These are phyloP conservation scores for Piliocolobus tephrosceles DNA, from an alignment of 2,113 vertebrate genomes.

Conservation along the genomic window DNA sequence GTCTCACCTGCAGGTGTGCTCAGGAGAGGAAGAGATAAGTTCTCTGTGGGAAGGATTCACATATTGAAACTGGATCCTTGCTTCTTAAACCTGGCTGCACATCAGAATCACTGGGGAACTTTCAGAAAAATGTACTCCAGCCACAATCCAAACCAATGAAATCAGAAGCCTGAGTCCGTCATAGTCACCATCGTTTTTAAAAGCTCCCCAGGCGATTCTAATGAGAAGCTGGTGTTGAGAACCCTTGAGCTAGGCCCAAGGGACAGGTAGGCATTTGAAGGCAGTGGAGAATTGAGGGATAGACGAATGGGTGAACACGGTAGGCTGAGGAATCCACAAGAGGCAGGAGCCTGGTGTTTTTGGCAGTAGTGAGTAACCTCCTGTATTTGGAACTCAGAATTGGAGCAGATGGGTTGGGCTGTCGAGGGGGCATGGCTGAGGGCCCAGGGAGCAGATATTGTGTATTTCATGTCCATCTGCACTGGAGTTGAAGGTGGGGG, in stretches of 20 bases:
- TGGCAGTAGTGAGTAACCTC: background rate
- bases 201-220: background rate
- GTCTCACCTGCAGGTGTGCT: background rate
- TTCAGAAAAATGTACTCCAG: background rate
- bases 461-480: background rate
- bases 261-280: background rate
- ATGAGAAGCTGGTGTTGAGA: background rate
- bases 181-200: background rate
- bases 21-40: background rate
- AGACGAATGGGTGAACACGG: background rate
- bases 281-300: background rate
- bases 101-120: background rate
- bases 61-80: background rate
- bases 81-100: background rate
- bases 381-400: background rate
- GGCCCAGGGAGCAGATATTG: background rate
- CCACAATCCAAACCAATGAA: background rate
- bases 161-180: rapidly evolving
- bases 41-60: background rate
- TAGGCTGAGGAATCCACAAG: background rate
- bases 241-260: background rate
- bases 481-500: background rate
- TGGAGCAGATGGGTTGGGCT: background rate
- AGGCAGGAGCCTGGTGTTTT: background rate
- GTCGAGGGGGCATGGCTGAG: background rate